Evolutionary conservation across 2,888 invertebrate genomes (phyloP).

Genomic region (Drosophila stalkeri): DNA sequence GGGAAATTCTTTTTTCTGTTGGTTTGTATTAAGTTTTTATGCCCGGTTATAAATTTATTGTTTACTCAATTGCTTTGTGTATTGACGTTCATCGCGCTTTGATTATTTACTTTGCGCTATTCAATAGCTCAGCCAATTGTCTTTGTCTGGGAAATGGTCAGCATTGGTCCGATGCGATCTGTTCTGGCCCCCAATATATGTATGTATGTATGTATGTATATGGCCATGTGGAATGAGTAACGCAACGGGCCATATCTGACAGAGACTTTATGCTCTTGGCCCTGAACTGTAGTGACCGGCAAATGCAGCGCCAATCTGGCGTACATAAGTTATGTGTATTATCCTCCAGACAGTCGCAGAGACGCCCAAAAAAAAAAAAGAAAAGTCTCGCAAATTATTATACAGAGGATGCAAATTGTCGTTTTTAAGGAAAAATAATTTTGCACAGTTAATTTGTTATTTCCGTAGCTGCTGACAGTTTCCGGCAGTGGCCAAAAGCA

Average conservation of each 20-base stretch:
- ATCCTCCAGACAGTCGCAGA: constrained; percentile 33
- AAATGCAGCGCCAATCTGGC: constrained; percentile 23
- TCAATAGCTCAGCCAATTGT: neutral
- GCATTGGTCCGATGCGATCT: constrained; percentile 22
- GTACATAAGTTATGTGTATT: constrained; percentile 26
- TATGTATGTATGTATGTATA: too few species aligned
- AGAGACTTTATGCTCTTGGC: constrained; percentile 21
- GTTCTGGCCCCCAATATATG: neutral
- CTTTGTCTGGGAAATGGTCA: constrained; percentile 29
- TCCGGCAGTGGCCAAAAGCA: constrained; percentile 52
- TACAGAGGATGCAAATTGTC: constrained; percentile 3
- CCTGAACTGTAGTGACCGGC: constrained; percentile 38
- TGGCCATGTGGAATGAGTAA: constrained; percentile 37
- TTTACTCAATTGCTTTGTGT: constrained; percentile 18
- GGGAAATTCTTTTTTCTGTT: neutral
- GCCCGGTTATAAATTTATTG: constrained; percentile 9
- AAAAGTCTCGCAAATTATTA: neutral
- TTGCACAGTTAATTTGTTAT: constrained; percentile 55
- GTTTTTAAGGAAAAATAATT: constrained; percentile 36
- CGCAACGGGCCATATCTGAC: constrained; percentile 9
- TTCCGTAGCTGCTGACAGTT: constrained; percentile 51
- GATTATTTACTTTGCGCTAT: constrained; percentile 28
- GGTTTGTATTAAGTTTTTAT: neutral
- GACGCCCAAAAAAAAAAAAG: constrained; percentile 26
- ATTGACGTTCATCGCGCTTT: constrained; percentile 23